Evolutionary conservation across 2,797 vertebrate species (phyloP).

Genomic region (Bucorvus abyssinicus): DNA sequence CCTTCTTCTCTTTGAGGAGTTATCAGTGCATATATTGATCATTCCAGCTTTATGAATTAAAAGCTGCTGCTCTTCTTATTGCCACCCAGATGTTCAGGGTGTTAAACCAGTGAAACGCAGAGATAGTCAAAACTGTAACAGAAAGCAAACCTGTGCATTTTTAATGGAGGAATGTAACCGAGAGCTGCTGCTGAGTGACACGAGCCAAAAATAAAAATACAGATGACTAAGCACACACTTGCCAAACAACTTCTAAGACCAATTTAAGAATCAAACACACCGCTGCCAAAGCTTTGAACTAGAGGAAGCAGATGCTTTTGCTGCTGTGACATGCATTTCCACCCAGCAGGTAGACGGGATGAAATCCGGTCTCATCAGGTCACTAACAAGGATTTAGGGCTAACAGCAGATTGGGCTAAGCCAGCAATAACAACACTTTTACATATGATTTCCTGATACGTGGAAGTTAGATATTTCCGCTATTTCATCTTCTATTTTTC

Average conservation of each 20-base stretch:
- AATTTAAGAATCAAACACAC: slow-evolving; percentile 56
- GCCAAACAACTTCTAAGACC: slow-evolving; percentile 66
- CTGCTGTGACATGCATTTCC: slow-evolving; percentile 68
- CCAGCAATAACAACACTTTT: slow-evolving; percentile 68
- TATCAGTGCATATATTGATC: neutral
- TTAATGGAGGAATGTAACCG: neutral
- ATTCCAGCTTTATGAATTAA: neutral
- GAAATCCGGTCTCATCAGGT: slow-evolving; percentile 59
- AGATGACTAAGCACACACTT: slow-evolving; percentile 59
- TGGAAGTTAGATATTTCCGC: slow-evolving; percentile 53
- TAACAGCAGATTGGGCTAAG: slow-evolving; percentile 27
- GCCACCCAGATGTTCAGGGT: neutral
- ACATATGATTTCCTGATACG: slow-evolving; percentile 64
- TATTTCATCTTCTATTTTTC: slow-evolving; percentile 67
- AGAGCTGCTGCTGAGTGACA: slow-evolving; percentile 24
- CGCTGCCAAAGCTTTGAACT: slow-evolving; percentile 66
- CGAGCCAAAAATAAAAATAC: slow-evolving; percentile 42
- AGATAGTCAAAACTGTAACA: neutral
- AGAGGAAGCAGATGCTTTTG: slow-evolving; percentile 70
- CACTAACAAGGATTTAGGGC: slow-evolving; percentile 44
- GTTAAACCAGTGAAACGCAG: neutral
- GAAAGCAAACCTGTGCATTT: neutral
- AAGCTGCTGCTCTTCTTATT: neutral
- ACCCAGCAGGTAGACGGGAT: slow-evolving; percentile 64
- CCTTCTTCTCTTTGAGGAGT: neutral